These are phyloP conservation scores for Neria commutata DNA, from an alignment of 2,888 invertebrate species.

Conservation along the genomic window DNA sequence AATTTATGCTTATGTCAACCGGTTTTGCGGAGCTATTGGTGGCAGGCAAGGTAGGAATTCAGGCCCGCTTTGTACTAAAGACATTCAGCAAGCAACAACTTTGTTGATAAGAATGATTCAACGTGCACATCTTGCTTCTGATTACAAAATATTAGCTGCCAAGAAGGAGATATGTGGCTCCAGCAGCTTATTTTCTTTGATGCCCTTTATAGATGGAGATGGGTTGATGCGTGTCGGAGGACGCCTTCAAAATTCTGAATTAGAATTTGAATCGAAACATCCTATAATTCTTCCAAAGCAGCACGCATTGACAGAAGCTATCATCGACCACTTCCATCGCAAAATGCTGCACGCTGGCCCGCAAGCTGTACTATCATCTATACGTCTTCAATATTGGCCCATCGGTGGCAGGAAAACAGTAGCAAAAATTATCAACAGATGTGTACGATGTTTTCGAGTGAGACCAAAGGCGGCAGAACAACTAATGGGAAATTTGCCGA, in stretches of 20 bases:
- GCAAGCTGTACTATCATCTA: not conserved
- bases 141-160: not conserved
- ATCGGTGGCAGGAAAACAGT: not conserved
- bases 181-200: too few relatives aligned
- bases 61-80: not conserved
- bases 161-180: too few relatives aligned
- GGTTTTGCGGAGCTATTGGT: not conserved
- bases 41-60: not conserved
- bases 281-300: not conserved
- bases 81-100: not conserved
- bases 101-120: not conserved
- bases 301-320: not conserved
- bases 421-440: not conserved
- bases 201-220: not conserved
- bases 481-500: too few relatives aligned
- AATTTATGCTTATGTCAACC: too few relatives aligned
- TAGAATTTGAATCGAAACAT: not conserved
- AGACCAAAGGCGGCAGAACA: not conserved
- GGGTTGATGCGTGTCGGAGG: not conserved
- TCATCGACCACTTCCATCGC: not conserved
- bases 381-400: too few relatives aligned
- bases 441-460: not conserved
- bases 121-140: not conserved
- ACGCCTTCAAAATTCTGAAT: not conserved
- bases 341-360: not conserved